Percentiles rank a stretch among this genome's conserved stretches.
phyloP scores from a whole-genome alignment of 1,140 invertebrate species.

The Rhysida immarginata region DNA sequence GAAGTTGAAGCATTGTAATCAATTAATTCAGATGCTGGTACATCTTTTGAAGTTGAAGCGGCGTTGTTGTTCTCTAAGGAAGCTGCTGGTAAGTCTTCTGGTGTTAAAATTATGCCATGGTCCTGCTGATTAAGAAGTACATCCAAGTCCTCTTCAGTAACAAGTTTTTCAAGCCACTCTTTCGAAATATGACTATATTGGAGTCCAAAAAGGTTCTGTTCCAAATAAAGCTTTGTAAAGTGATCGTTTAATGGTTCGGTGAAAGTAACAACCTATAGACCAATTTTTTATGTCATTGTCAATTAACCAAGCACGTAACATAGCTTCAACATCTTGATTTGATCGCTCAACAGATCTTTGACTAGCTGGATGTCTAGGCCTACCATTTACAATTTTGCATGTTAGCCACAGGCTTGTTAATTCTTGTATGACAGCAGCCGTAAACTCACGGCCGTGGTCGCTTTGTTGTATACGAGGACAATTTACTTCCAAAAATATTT shows the following conservation, averaged over 20 bases:
- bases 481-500: slow-evolving; percentile 23
- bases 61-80: slow-evolving; percentile 9
- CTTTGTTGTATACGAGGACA: slow-evolving; percentile 18
- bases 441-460: slow-evolving; percentile 18
- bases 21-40: not conserved
- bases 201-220: not conserved
- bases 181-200: not conserved
- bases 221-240: slow-evolving; percentile 11
- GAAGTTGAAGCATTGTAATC: not conserved
- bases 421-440: slow-evolving; percentile 24
- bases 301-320: slow-evolving; percentile 9
- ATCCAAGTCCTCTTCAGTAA: not conserved
- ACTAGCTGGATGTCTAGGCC: slow-evolving; percentile 19
- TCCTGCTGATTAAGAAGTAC: slow-evolving; percentile 10
- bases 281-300: slow-evolving; percentile 4
- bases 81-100: slow-evolving; percentile 10
- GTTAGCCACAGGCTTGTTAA: slow-evolving; percentile 20
- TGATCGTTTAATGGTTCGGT: slow-evolving; percentile 17
- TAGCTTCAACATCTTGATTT: slow-evolving; percentile 18
- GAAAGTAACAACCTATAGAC: slow-evolving; percentile 17
- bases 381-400: slow-evolving; percentile 15
- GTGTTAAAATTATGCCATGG: slow-evolving; percentile 6
- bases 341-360: slow-evolving; percentile 19
- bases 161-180: not conserved
- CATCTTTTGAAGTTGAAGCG: slow-evolving; percentile 9